Evolutionary conservation across 2,888 invertebrate species (phyloP).

Genomic region (Caenorhabditis wallacei): DNA sequence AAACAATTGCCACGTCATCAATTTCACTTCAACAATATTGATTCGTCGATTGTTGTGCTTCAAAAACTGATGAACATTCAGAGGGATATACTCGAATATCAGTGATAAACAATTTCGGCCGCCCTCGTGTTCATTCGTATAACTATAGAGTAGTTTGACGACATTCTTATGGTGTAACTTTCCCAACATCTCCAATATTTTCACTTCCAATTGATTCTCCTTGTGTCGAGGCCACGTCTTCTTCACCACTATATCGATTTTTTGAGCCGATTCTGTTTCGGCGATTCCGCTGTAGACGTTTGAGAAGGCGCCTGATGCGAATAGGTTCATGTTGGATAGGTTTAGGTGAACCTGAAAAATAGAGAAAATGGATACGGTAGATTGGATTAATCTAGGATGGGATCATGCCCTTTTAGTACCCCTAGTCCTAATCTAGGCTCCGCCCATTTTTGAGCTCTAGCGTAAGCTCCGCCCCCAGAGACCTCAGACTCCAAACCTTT

Average conservation of each 20-base stretch:
- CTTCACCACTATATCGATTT: conserved; percentile 69
- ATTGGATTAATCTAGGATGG: not conserved
- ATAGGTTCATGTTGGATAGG: conserved; percentile 65
- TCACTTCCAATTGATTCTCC: conserved; percentile 75
- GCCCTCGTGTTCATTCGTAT: conserved; percentile 83
- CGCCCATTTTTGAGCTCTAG: too few species aligned
- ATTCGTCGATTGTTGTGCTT: conserved; percentile 39
- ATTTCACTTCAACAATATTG: conserved; percentile 62
- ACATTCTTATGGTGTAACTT: conserved; percentile 96
- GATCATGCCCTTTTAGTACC: too few species aligned
- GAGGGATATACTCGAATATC: conserved; percentile 73
- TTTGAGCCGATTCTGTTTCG: not conserved
- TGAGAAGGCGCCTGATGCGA: conserved; percentile 72
- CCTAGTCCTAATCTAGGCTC: too few species aligned
- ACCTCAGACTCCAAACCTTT: too few species aligned
- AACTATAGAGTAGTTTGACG: conserved; percentile 96
- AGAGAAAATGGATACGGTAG: too few species aligned
- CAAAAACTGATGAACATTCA: conserved; percentile 67
- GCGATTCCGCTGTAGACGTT: conserved; percentile 70
- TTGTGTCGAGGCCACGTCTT: conserved; percentile 70
- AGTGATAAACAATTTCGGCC: conserved; percentile 64
- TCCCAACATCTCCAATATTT: conserved; percentile 96
- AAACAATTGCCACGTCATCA: conserved; percentile 75
- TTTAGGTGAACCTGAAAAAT: conserved; percentile 15
- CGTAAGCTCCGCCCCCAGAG: too few species aligned